A percentile compares a stretch with the other conserved stretches of the same genome.
Evolutionary conservation across 2,797 vertebrate species (phyloP).

Genomic region (Taeniopygia guttata): DNA sequence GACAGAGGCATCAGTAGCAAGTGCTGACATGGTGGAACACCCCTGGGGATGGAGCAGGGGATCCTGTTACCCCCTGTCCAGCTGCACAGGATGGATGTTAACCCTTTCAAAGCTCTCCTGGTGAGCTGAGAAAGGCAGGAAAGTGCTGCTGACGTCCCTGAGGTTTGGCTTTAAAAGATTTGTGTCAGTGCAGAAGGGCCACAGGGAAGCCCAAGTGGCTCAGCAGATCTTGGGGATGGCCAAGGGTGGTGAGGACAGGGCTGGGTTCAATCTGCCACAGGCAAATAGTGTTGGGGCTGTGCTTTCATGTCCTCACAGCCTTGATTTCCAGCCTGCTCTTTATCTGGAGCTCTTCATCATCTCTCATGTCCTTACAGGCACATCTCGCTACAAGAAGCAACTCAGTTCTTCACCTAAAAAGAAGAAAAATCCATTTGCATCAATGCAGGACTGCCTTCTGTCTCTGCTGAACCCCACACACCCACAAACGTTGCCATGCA

Average conservation of each 20-base stretch:
- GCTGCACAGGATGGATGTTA: neutral
- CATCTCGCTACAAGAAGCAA: neutral
- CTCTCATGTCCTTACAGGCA: neutral
- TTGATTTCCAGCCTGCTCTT: conserved; percentile 4
- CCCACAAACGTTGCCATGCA: neutral
- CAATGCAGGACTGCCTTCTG: neutral
- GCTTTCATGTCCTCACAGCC: neutral
- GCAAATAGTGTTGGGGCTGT: neutral
- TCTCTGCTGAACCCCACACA: neutral
- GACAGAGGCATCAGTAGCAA: neutral
- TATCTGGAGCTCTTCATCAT: neutral
- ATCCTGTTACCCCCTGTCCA: neutral
- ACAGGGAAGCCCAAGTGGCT: neutral
- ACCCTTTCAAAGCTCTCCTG: neutral
- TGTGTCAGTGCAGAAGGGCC: neutral
- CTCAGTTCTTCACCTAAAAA: neutral
- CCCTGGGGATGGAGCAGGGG: neutral
- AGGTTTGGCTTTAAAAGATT: neutral
- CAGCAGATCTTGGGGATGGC: neutral
- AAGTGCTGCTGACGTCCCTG: neutral
- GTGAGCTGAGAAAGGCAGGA: neutral
- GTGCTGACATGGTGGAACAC: neutral
- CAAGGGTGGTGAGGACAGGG: neutral
- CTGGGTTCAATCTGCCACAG: neutral
- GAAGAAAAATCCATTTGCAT: conserved; percentile 5